phyloP scores from a whole-genome alignment of 2,113 vertebrate genomes.

The Phaetusa simplex region DNA sequence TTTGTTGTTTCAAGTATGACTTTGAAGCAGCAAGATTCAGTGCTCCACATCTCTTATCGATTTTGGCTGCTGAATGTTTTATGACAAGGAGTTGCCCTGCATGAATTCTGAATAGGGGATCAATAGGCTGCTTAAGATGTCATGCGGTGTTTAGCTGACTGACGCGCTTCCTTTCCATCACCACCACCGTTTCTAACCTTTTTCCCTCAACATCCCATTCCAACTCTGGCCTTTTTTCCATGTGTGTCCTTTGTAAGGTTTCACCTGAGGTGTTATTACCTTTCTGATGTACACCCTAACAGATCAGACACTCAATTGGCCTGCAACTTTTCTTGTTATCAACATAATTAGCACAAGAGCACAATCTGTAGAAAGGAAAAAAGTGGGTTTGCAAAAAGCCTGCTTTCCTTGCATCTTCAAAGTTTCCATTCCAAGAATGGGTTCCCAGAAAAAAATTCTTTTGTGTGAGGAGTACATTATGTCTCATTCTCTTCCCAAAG shows the following conservation, averaged over 20 bases:
- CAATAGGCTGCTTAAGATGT: conserved; percentile 68
- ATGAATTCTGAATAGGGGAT: conserved; percentile 69
- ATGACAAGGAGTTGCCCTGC: conserved; percentile 62
- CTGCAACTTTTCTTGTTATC: background rate
- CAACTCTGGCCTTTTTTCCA: background rate
- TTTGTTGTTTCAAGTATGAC: conserved; percentile 46
- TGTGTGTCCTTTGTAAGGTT: background rate
- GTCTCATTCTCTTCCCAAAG: background rate
- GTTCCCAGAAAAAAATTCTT: background rate
- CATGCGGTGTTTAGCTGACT: conserved; percentile 22
- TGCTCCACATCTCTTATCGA: conserved; percentile 68
- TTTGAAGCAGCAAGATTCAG: conserved; percentile 62
- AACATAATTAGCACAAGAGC: background rate
- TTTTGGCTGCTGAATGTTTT: conserved; percentile 74
- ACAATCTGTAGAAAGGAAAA: background rate
- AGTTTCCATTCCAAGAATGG: background rate
- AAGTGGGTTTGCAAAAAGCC: background rate
- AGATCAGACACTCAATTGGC: background rate
- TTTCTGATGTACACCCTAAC: background rate
- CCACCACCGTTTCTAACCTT: background rate
- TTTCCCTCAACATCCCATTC: background rate
- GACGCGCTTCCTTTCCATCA: background rate
- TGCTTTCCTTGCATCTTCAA: background rate
- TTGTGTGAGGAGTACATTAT: background rate
- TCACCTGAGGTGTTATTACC: background rate